A percentile compares a stretch with the other conserved stretches of the same genome.
Evolutionary conservation across 2,113 vertebrate genomes (phyloP).

Genomic region (Campylomormyrus tamandua): DNA sequence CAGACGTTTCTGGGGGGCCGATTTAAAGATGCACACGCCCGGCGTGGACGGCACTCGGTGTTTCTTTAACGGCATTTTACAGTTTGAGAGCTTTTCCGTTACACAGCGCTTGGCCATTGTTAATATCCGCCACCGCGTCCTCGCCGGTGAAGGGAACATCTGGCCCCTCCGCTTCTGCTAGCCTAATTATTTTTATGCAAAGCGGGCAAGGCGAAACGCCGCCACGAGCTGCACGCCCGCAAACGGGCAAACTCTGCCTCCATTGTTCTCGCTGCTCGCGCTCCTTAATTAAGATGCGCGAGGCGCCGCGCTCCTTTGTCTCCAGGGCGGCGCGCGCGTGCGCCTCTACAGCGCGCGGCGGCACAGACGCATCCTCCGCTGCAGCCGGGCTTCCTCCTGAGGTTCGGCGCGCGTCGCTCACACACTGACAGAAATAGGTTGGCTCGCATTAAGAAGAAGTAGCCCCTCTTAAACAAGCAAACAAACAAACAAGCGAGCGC

Average conservation of each 20-base stretch:
- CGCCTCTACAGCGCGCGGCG: conserved; percentile 56
- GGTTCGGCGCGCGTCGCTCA: conserved; percentile 64
- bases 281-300: conserved; percentile 59
- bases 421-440: conserved; percentile 71
- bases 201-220: conserved; percentile 39
- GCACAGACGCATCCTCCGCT: conserved; percentile 57
- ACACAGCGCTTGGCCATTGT: conserved; percentile 24
- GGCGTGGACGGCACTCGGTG: not conserved
- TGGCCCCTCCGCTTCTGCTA: conserved; percentile 33
- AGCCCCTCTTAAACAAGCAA: conserved; percentile 59
- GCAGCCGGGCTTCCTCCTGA: conserved; percentile 54
- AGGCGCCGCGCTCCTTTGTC: conserved; percentile 57
- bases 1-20: not conserved
- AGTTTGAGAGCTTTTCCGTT: conserved; percentile 14
- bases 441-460: conserved; percentile 54
- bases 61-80: conserved; percentile 37
- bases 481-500: conserved; percentile 17
- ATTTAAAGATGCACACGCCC: not conserved
- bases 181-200: conserved; percentile 55
- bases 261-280: conserved; percentile 53
- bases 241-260: conserved; percentile 52
- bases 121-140: conserved; percentile 31
- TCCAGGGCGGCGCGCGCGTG: conserved; percentile 50
- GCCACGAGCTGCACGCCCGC: conserved; percentile 48
- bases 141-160: conserved; percentile 32